Conservation (phyloP, 2,888 invertebrate species). For the Habroteleia sp. region DNA sequence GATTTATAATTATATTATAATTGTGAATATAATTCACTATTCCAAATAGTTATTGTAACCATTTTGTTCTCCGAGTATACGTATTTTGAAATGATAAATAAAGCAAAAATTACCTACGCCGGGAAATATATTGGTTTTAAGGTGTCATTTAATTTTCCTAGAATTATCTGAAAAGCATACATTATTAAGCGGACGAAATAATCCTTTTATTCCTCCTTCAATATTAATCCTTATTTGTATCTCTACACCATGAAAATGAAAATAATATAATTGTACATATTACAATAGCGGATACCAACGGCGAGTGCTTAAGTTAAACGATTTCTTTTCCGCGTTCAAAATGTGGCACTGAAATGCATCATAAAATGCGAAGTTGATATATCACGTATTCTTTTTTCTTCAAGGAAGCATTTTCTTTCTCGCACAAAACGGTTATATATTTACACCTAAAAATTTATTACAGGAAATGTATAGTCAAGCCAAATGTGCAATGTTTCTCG, state of each 20-base stretch:
- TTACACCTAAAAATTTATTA: conserved; percentile 46
- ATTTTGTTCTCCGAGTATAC: too few species aligned
- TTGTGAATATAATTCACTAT: too few species aligned
- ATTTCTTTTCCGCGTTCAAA: conserved; percentile 26
- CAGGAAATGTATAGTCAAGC: conserved; percentile 23
- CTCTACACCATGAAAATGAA: too few species aligned
- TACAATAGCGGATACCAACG: background rate
- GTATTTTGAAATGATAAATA: too few species aligned
- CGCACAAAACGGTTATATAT: conserved; percentile 44
- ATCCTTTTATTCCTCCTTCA: conserved; percentile 9
- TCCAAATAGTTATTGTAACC: too few species aligned
- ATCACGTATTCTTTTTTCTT: conserved; percentile 24
- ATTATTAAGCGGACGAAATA: conserved; percentile 15
- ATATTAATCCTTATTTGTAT: too few species aligned
- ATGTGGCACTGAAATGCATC: conserved; percentile 20
- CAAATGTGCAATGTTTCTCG: conserved; percentile 15
- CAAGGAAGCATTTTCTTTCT: conserved; percentile 46
- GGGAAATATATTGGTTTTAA: conserved; percentile 8
- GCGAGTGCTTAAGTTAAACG: conserved; percentile 17
- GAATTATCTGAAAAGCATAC: conserved; percentile 1
- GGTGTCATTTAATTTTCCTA: conserved; percentile 10
- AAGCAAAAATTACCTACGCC: too few species aligned
- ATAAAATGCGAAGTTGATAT: conserved; percentile 44
- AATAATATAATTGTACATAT: conserved; percentile 29
- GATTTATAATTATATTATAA: too few species aligned